Conservation (phyloP, 1,140 invertebrate species). For the Trachelipus rathkii region DNA sequence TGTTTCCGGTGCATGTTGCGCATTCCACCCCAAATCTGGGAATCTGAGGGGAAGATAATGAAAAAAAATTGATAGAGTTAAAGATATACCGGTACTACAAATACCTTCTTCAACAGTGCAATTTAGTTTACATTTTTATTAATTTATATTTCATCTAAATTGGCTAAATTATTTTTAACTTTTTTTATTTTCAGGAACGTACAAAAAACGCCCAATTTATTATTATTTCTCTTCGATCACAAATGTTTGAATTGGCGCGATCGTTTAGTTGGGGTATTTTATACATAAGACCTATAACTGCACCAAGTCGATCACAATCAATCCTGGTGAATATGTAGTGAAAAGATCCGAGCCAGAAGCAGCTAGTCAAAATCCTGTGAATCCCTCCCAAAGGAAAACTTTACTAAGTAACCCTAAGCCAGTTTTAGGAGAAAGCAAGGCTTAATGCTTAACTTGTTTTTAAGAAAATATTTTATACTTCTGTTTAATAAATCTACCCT, state of each 20-base stretch:
- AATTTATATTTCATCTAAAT: too few species aligned
- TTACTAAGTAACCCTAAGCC: background rate
- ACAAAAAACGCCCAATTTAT: constrained; percentile 99
- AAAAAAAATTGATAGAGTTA: too few species aligned
- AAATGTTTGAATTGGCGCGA: constrained; percentile 97
- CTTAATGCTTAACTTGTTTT: background rate
- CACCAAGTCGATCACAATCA: constrained; percentile 72
- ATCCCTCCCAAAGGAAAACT: background rate
- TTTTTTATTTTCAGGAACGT: constrained; percentile 64
- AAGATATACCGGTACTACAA: too few species aligned
- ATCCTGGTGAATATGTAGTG: constrained; percentile 47
- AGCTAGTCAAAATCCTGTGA: background rate
- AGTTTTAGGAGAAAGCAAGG: background rate
- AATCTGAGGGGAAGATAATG: too few species aligned
- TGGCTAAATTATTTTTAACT: background rate
- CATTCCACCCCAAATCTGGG: too few species aligned
- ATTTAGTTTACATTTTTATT: too few species aligned
- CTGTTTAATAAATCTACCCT: too few species aligned
- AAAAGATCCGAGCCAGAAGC: background rate
- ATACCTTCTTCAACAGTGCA: too few species aligned
- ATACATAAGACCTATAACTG: constrained; percentile 88
- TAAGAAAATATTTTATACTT: too few species aligned
- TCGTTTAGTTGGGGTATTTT: constrained; percentile 88
- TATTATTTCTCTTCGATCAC: constrained; percentile 91
- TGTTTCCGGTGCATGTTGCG: too few species aligned